Evolutionary conservation across 2,113 vertebrate genomes (phyloP), one percentile per base, ranked within the genome.

Genomic region (Cebidichthys violaceus): DNA sequence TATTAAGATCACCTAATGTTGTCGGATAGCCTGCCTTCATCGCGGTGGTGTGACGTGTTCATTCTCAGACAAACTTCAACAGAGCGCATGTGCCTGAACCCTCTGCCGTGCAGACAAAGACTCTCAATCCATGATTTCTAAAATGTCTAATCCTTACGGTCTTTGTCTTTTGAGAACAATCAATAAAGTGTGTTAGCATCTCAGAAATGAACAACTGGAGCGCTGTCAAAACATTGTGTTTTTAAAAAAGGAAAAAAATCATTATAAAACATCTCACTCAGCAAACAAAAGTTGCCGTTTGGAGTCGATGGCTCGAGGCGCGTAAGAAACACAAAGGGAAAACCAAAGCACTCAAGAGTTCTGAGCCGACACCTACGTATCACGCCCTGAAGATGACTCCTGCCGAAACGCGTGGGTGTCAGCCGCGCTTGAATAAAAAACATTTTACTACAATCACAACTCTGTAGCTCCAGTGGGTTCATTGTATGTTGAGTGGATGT

Each of bases 361-460:
- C 17, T 78, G 37, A 67, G 61, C 54, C 31, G 39, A 65, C 77
- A 78, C 73, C 64, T 76, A 79, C 62, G 47, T 55, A 84, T 73
- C 86, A 70, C 54, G 15, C 66, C 72, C 80, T 14, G n/a, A 59
- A 84, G 43, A 88, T 22, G 41, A 72, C 45, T 70, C 35, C 60
- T 54, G 61, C 54, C 69, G 75, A 68, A 76, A 68, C 43, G 22
- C 31, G 78, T 86, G 81, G 84, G 77, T 39, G 87, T 86, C 65
- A 59, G 84, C 79, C 33, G 61, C 37, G 52, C 45, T 54, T 50
- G 50, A 65, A 64, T 71, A 62, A 81, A 81, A 84, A 79, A 74
- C 29, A 18, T 75, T 67, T 65, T 39, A 54, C 59, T 68, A 73
- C 39, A 22, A 39, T 65, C 39, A 27, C n/a, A 76, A 70, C 29